phyloP scores from a whole-genome alignment of 2,888 invertebrate species.

The Drosophila parthenogenetica region DNA sequence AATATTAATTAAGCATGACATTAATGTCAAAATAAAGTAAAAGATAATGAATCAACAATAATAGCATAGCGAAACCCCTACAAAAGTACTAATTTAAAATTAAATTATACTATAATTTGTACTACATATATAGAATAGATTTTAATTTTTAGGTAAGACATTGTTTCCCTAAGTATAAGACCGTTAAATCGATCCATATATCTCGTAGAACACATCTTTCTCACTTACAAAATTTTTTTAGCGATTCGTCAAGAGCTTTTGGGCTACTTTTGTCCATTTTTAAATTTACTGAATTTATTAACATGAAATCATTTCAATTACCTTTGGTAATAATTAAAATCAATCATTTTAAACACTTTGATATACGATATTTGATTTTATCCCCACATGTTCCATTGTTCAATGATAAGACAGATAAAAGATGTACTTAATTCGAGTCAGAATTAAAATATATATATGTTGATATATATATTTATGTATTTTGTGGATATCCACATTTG shows the following conservation, averaged over 20 bases:
- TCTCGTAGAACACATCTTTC: not conserved
- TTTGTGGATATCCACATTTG: slow-evolving; percentile 28
- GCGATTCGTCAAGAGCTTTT: no score
- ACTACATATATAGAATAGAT: no score
- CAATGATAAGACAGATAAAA: slow-evolving; percentile 11
- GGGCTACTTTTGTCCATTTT: no score
- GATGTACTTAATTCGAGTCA: not conserved
- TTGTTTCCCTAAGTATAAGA: no score
- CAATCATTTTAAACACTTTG: not conserved
- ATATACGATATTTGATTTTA: slow-evolving; percentile 2
- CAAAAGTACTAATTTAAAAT: slow-evolving; percentile 5
- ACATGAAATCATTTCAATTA: no score
- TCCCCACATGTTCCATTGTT: not conserved
- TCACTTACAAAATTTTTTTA: not conserved
- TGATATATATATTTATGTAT: not conserved
- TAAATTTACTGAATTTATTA: no score
- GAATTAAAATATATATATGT: not conserved
- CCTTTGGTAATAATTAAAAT: not conserved
- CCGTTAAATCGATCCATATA: not conserved
- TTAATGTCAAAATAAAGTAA: slow-evolving; percentile 26
- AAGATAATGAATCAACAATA: slow-evolving; percentile 15
- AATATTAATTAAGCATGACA: slow-evolving; percentile 44
- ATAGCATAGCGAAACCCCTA: slow-evolving; percentile 20
- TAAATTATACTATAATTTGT: no score
- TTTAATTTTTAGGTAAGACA: no score